phyloP scores from a whole-genome alignment of 1,140 invertebrate genomes.

The Lucilia cuprina region DNA sequence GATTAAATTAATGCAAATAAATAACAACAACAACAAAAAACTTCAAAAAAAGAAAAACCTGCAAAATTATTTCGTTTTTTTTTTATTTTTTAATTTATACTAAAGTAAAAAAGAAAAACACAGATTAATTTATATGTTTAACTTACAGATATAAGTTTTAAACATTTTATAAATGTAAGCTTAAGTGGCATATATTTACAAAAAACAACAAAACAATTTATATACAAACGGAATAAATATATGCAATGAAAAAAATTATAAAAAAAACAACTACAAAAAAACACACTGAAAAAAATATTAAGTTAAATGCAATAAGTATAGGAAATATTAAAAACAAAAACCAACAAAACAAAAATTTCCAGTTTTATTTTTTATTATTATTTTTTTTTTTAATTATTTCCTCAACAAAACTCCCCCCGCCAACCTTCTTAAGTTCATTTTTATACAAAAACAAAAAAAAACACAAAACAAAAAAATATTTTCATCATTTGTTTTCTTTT shows the following conservation, averaged over 20 bases:
- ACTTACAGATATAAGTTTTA: conserved; percentile 41
- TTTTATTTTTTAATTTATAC: not conserved
- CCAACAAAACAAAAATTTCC: conserved; percentile 31
- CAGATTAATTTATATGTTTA: conserved; percentile 29
- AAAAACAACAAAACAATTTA: conserved; percentile 9
- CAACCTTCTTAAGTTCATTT: not conserved
- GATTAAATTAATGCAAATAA: conserved; percentile 49
- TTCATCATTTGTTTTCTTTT: conserved; percentile 11
- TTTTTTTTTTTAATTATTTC: conserved; percentile 15
- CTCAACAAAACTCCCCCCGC: not conserved
- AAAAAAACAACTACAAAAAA: conserved; percentile 30
- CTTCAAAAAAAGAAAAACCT: not conserved
- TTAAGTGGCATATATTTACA: conserved; percentile 39
- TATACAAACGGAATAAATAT: conserved; percentile 32
- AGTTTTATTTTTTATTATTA: conserved; percentile 9
- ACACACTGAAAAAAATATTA: conserved; percentile 7
- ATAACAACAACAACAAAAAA: not conserved
- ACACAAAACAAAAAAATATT: not conserved
- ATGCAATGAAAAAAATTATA: conserved; percentile 22
- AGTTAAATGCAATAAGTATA: conserved; percentile 38
- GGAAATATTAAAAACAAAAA: conserved; percentile 36
- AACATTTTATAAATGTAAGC: conserved; percentile 42
- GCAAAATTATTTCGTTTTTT: conserved; percentile 1
- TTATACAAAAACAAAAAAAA: conserved; percentile 11
- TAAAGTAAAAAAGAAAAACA: not conserved